These are phyloP conservation scores for Scaptomyza graminum DNA, from an alignment of 1,140 invertebrate species.

Conservation along the genomic window DNA sequence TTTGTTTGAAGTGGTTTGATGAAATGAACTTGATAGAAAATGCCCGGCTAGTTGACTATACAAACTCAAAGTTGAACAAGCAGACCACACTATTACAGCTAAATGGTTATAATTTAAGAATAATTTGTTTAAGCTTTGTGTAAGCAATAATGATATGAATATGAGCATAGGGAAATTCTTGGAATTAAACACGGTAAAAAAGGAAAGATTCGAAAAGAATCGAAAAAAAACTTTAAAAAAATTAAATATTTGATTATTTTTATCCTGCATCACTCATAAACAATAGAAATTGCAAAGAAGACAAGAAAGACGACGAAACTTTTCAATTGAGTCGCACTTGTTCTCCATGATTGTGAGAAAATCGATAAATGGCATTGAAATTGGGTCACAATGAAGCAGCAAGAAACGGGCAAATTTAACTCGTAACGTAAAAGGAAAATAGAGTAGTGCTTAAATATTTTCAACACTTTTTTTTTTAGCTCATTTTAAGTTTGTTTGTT, in stretches of 20 bases:
- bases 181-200: neutral
- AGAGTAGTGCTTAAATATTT: neutral
- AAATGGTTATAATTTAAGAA: conserved; percentile 4
- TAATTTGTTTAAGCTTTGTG: conserved; percentile 16
- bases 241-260: neutral
- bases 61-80: conserved; percentile 21
- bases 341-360: conserved; percentile 14
- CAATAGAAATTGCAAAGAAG: neutral
- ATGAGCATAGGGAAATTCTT: neutral
- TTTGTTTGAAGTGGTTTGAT: conserved; percentile 40
- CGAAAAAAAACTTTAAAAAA: neutral
- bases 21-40: conserved; percentile 37
- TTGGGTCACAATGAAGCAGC: conserved; percentile 24
- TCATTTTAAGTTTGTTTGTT: neutral
- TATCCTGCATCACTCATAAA: neutral
- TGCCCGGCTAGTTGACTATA: conserved; percentile 25
- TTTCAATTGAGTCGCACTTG: conserved; percentile 23
- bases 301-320: conserved; percentile 4
- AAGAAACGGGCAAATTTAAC: neutral
- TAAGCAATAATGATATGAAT: neutral
- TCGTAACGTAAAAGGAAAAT: neutral
- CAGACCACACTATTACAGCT: neutral
- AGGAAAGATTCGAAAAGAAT: neutral
- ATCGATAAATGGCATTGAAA: conserved; percentile 28
- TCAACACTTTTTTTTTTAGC: neutral